phyloP scores from a whole-genome alignment of 2,888 invertebrate species.

The Callosobruchus maculatus region DNA sequence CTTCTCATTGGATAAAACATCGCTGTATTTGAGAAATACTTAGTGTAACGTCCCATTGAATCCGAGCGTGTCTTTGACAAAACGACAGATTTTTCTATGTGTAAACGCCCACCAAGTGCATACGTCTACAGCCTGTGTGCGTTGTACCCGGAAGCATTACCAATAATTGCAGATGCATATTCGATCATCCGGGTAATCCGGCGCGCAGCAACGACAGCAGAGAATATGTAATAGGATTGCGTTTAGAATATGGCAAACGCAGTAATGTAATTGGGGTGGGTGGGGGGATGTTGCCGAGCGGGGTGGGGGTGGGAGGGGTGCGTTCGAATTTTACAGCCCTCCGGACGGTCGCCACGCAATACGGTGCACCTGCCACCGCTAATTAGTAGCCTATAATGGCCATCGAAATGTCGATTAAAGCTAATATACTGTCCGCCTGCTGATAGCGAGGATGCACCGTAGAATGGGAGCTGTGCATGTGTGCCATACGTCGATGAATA shows the following conservation, averaged over 20 bases:
- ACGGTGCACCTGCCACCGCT: constrained; percentile 50
- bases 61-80: too few relatives aligned
- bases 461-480: too few relatives aligned
- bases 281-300: constrained; percentile 13
- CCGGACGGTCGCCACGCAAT: constrained; percentile 34
- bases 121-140: not conserved
- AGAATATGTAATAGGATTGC: constrained; percentile 20
- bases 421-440: constrained; percentile 42
- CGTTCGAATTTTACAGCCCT: constrained; percentile 34
- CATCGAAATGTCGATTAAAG: constrained; percentile 49
- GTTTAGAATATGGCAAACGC: constrained; percentile 6
- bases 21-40: too few relatives aligned
- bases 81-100: too few relatives aligned
- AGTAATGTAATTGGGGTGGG: constrained; percentile 37
- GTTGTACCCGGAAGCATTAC: not conserved
- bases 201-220: constrained; percentile 11
- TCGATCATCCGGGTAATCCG: constrained; percentile 5
- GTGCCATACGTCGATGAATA: constrained; percentile 17
- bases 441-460: constrained; percentile 6
- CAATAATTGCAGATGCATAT: constrained; percentile 7
- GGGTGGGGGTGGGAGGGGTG: not conserved
- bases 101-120: too few relatives aligned
- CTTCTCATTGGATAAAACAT: too few relatives aligned
- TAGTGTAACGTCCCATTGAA: too few relatives aligned
- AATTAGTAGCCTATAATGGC: constrained; percentile 51